phyloP scores from a whole-genome alignment of 2,888 invertebrate genomes.

The Sarcophaga carnaria region DNA sequence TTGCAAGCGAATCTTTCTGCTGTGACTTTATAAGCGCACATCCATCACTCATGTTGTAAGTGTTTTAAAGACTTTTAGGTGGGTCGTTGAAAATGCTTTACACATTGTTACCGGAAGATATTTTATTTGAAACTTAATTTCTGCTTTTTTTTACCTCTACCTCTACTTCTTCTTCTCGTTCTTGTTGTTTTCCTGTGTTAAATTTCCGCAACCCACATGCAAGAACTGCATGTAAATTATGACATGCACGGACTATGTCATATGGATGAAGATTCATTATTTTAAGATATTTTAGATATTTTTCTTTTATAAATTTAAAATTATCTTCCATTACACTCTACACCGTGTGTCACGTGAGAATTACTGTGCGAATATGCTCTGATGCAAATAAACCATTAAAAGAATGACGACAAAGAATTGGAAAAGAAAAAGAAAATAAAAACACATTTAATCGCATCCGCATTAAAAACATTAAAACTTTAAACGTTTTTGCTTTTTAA shows the following conservation, averaged over 20 bases:
- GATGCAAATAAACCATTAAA: conserved; percentile 51
- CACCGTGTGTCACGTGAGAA: conserved; percentile 61
- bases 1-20: background rate
- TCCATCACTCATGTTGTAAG: background rate
- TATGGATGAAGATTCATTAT: conserved; percentile 10
- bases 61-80: conserved; percentile 37
- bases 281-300: background rate
- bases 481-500: background rate
- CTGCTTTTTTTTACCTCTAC: background rate
- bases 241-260: background rate
- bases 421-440: conserved; percentile 1
- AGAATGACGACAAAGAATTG: background rate
- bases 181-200: background rate
- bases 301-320: background rate
- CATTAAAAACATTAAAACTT: conserved; percentile 8
- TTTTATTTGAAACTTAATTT: conserved; percentile 53
- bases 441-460: background rate
- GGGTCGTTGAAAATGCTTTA: conserved; percentile 42
- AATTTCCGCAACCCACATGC: conserved; percentile 66
- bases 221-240: conserved; percentile 26
- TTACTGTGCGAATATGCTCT: conserved; percentile 59
- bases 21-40: background rate
- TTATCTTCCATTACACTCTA: conserved; percentile 21
- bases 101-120: conserved; percentile 63
- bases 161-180: background rate